These are phyloP conservation scores for Pelecanoides urinatrix DNA, from an alignment of 2,113 vertebrate species.

Conservation along the genomic window DNA sequence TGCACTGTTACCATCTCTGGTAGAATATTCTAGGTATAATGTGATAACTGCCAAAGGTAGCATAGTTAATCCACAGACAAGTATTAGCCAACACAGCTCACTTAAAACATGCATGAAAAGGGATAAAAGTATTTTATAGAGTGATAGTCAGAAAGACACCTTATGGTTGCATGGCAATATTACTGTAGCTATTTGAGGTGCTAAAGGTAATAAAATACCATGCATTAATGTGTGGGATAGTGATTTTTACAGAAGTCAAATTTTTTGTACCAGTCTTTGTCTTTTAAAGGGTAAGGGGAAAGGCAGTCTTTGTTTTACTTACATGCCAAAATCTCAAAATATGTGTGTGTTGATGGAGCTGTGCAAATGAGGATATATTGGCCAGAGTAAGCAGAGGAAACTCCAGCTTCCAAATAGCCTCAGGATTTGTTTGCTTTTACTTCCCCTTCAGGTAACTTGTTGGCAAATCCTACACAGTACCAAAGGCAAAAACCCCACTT, in stretches of 20 bases:
- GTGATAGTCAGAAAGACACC: neutral
- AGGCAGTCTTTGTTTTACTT: neutral
- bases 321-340: neutral
- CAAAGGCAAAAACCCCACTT: neutral
- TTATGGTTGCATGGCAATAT: neutral
- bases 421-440: neutral
- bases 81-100: neutral
- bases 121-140: neutral
- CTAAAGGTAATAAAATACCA: neutral
- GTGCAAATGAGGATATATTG: neutral
- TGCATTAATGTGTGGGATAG: neutral
- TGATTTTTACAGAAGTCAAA: neutral
- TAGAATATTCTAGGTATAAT: neutral
- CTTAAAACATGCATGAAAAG: neutral
- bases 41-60: neutral
- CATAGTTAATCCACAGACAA: neutral
- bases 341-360: neutral
- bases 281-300: neutral
- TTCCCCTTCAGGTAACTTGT: neutral
- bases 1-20: neutral
- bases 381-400: neutral
- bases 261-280: neutral
- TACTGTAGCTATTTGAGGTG: neutral
- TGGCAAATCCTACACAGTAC: neutral
- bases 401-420: neutral